These are phyloP conservation scores for Sthenelais limicola DNA, from an alignment of 2,888 invertebrate species.

Conservation along the genomic window DNA sequence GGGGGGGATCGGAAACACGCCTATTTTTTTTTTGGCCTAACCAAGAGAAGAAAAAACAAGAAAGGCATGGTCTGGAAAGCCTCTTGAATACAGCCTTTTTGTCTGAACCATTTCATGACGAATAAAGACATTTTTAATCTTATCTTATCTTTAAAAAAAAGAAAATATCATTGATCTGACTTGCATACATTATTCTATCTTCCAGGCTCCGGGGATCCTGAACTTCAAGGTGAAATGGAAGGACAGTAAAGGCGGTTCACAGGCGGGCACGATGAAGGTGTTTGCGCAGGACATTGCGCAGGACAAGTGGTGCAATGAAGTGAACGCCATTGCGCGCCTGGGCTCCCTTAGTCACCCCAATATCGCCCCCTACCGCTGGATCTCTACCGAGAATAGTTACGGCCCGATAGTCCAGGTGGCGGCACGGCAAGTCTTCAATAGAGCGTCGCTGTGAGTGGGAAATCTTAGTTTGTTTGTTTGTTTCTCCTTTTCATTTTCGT, in stretches of 20 bases:
- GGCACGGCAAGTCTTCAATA: constrained; percentile 39
- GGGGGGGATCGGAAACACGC: too few relatives aligned
- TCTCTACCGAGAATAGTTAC: constrained; percentile 21
- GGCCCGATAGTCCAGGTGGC: constrained; percentile 15
- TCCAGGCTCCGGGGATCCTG: constrained; percentile 16
- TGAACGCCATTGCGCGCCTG: constrained; percentile 37
- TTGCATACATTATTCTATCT: constrained; percentile 1
- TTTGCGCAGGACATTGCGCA: constrained; percentile 11
- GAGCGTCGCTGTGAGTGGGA: constrained; percentile 1
- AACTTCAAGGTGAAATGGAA: constrained; percentile 42
- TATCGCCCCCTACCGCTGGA: constrained; percentile 44
- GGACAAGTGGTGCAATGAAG: constrained; percentile 38
- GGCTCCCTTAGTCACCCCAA: constrained; percentile 39
- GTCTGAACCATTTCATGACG: too few relatives aligned
- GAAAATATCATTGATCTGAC: too few relatives aligned
- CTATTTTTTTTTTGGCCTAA: too few relatives aligned
- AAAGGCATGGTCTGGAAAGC: too few relatives aligned
- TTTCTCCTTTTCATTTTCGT: too few relatives aligned
- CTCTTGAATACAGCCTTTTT: too few relatives aligned
- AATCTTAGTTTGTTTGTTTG: too few relatives aligned
- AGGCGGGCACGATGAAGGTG: constrained; percentile 43
- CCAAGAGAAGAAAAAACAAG: too few relatives aligned
- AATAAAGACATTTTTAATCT: too few relatives aligned
- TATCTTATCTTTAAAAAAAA: too few relatives aligned
- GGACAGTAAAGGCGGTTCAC: constrained; percentile 1